Evolutionary conservation across 2,888 invertebrate species (phyloP).

Genomic region (Tigriopus californicus): DNA sequence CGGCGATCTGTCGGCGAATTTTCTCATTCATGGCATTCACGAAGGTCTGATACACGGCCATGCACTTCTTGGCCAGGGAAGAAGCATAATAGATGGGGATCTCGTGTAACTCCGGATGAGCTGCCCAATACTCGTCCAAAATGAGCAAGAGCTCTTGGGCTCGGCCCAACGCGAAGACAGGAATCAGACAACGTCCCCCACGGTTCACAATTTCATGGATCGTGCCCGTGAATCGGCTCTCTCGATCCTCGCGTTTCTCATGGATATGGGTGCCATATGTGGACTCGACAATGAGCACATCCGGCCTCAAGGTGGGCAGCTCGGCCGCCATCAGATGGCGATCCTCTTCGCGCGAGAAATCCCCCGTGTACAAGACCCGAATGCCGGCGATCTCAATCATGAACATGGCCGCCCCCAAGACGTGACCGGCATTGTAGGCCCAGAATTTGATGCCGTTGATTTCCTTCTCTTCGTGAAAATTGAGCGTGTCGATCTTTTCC

Average conservation of each 20-base stretch:
- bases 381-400: slow-evolving; percentile 99
- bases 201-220: slow-evolving; percentile 89
- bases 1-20: slow-evolving; percentile 84
- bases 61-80: slow-evolving; percentile 95
- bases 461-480: slow-evolving; percentile 94
- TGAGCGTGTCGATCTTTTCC: slow-evolving; percentile 96
- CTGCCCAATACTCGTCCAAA: slow-evolving; percentile 91
- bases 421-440: slow-evolving; percentile 98
- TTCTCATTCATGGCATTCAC: slow-evolving; percentile 98
- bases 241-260: slow-evolving; percentile 90
- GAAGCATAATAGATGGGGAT: slow-evolving; percentile 99
- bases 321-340: slow-evolving; percentile 98
- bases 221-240: slow-evolving; percentile 72
- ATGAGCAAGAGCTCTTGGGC: slow-evolving; percentile 90
- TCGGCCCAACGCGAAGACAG: slow-evolving; percentile 91
- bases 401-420: slow-evolving; percentile 98
- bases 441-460: slow-evolving; percentile 91
- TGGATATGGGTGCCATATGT: slow-evolving; percentile 99
- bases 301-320: slow-evolving; percentile 85
- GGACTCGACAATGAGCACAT: slow-evolving; percentile 82
- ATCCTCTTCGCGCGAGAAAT: slow-evolving; percentile 96
- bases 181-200: slow-evolving; percentile 94
- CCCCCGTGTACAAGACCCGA: slow-evolving; percentile 47
- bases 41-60: slow-evolving; percentile 99
- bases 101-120: slow-evolving; percentile 90